phyloP scores from a whole-genome alignment of 2,888 invertebrate species.

The Megastigmus dorsalis region DNA sequence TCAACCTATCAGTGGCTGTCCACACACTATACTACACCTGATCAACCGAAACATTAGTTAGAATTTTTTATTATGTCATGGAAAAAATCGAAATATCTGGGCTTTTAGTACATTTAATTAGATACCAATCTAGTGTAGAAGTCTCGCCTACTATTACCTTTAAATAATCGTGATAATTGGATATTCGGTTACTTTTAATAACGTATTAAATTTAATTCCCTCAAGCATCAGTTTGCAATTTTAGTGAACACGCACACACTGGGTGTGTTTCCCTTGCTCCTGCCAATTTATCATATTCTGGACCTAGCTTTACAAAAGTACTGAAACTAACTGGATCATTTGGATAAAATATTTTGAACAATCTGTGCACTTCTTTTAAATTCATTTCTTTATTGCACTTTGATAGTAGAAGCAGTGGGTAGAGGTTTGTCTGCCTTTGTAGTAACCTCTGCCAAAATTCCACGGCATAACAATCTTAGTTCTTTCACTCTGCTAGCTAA shows the following conservation, averaged over 20 bases:
- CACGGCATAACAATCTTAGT: neutral
- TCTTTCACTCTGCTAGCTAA: neutral
- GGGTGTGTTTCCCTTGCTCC: slow-evolving; percentile 39
- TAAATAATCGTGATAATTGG: slow-evolving; percentile 32
- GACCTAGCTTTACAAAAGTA: slow-evolving; percentile 31
- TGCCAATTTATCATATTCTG: slow-evolving; percentile 32
- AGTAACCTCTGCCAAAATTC: neutral
- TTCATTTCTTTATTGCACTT: slow-evolving; percentile 25
- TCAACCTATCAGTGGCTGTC: slow-evolving; percentile 28
- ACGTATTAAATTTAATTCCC: neutral
- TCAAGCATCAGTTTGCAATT: slow-evolving; percentile 19
- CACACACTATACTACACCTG: slow-evolving; percentile 38
- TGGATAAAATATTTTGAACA: slow-evolving; percentile 15
- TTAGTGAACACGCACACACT: slow-evolving; percentile 38
- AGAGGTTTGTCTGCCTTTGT: neutral
- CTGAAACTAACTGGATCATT: slow-evolving; percentile 17
- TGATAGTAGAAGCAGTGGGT: neutral
- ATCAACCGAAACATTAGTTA: slow-evolving; percentile 15
- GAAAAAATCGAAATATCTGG: slow-evolving; percentile 10
- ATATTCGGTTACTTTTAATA: neutral
- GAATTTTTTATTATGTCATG: neutral
- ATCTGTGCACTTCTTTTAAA: slow-evolving; percentile 32
- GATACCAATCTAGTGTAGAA: slow-evolving; percentile 24
- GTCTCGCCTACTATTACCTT: slow-evolving; percentile 22
- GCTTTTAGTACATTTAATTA: slow-evolving; percentile 36